A percentile compares a stretch with the other conserved stretches of the same genome.
phyloP scores from a whole-genome alignment of 2,113 vertebrate species.

The mouse (Mus musculus) region DNA sequence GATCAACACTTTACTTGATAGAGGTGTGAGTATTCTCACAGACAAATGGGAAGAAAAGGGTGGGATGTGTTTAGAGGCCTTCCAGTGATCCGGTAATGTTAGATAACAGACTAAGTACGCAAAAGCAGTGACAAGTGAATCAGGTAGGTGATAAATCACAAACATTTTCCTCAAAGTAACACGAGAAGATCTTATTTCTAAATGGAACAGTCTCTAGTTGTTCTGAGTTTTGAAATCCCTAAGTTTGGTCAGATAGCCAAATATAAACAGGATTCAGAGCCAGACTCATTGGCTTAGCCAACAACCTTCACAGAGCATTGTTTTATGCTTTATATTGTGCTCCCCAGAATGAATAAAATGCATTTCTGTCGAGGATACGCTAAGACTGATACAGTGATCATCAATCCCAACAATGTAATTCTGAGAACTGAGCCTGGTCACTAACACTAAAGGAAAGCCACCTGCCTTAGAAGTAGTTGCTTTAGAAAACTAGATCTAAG shows the following conservation, averaged over 20 bases:
- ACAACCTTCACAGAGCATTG: not conserved
- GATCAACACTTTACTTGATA: not conserved
- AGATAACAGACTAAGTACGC: not conserved
- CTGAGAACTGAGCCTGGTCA: not conserved
- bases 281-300: not conserved
- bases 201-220: not conserved
- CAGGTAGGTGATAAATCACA: not conserved
- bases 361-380: not conserved
- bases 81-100: not conserved
- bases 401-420: not conserved
- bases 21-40: not conserved
- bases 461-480: not conserved
- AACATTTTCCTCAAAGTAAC: not conserved
- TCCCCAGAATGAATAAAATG: not conserved
- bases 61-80: not conserved
- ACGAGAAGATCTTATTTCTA: not conserved
- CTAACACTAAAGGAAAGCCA: not conserved
- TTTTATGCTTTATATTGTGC: not conserved
- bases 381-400: not conserved
- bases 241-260: conserved; percentile 7
- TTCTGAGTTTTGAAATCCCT: not conserved
- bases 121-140: not conserved
- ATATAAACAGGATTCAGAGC: not conserved
- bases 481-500: conserved; percentile 19
- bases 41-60: not conserved